Base-by-base conservation (phyloP, 2,888 invertebrate genomes). In the Griposia aprilina region DNA sequence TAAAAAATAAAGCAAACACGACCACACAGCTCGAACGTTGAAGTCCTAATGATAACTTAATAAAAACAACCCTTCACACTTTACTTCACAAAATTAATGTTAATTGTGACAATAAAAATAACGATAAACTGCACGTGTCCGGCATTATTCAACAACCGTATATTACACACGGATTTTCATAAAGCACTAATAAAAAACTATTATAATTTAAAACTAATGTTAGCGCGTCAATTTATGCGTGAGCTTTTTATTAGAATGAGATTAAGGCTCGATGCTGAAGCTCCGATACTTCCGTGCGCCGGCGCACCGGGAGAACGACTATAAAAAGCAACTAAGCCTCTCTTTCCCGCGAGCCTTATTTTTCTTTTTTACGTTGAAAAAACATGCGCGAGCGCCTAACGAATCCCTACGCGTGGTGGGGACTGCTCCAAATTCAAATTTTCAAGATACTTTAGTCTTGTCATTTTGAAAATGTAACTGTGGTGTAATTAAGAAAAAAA, bases 221-320 rank as follows among this genome's bases (percentile, higher is more conserved):
- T 90, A 93, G 91, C 93, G 94, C 95, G 95, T 94, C 95, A 94
- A 95, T 95, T 93, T 94, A 94, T 95, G 95, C 95, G 96, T 95
- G 91, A 96, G 96, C 96, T 96, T 96, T 96, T 96, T 96, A 96
- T 96, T 95, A 94, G 95, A 96, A 96, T 96, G 94, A 95, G 94
- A 96, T 95, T 96, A 96, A 94, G 95, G 92, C 93, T 91, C 94
- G 95, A 95, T 96, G 94, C 95, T 94, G 93, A 95, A 96, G 96
- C 94, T 93, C 91, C 91, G 94, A 96, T 95, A 96, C 96, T 94
- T 95, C 96, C 96, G 95, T 92, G 95, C 96, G 95, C 95, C 90
- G 92, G 96, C 96, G 96, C 96, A 95, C 94, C 96, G 94, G 94
- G 93, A 93, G 94, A 93, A 88, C 95, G 95, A 97, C 97, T 97